These are phyloP conservation scores for Lacerta bilineata DNA, from an alignment of 2,797 vertebrate species.

Conservation along the genomic window DNA sequence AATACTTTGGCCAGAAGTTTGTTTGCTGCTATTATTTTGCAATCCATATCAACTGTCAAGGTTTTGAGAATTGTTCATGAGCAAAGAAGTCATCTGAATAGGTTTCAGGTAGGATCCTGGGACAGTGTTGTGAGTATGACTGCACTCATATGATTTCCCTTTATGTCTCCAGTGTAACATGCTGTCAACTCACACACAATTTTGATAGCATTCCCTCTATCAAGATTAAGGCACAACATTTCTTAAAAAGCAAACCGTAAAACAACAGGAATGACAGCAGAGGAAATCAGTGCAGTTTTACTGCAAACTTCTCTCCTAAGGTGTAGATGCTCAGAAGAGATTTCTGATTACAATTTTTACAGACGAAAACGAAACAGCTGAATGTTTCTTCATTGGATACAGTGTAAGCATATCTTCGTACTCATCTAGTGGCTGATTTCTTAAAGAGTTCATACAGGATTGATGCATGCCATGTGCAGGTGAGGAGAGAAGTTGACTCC, in stretches of 20 bases:
- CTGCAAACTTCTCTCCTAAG: conserved; percentile 38
- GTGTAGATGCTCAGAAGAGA: conserved; percentile 53
- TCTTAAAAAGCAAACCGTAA: conserved; percentile 22
- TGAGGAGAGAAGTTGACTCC: conserved; percentile 19
- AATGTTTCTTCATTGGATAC: conserved; percentile 22
- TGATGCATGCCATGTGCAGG: conserved; percentile 41
- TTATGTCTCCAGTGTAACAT: neutral
- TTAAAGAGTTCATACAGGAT: conserved; percentile 37
- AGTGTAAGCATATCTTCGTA: conserved; percentile 39
- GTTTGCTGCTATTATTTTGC: conserved; percentile 46
- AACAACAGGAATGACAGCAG: neutral
- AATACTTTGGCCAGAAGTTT: conserved; percentile 33
- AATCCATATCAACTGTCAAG: neutral
- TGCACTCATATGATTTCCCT: neutral
- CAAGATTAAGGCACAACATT: neutral
- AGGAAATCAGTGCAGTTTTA: conserved; percentile 33
- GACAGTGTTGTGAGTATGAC: neutral
- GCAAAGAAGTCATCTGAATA: neutral
- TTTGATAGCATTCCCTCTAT: neutral
- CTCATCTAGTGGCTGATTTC: conserved; percentile 61
- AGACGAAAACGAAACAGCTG: conserved; percentile 35
- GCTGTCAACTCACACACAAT: neutral
- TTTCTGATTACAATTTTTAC: conserved; percentile 54
- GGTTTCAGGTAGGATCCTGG: neutral
- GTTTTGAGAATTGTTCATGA: neutral